Evolutionary conservation across 2,797 vertebrate genomes (phyloP), one percentile per base, ranked within the genome.

Genomic region (Poecilia velifera): DNA sequence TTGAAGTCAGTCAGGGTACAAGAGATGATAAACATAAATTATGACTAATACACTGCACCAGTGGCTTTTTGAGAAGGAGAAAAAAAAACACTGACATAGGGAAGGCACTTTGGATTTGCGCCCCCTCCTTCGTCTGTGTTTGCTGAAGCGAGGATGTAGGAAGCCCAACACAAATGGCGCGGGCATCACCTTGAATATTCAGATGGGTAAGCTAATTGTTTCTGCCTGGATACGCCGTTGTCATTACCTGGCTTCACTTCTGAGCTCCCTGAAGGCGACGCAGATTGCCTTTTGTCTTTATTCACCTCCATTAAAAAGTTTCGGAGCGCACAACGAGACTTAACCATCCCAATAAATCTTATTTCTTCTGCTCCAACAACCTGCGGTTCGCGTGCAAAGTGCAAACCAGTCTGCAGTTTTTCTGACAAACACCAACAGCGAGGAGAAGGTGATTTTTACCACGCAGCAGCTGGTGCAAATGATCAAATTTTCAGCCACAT

Each of bases 11-110:
- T 71, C 96, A 94, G 96, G 97, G 96, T 97, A 97, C 97, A 96
- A 96, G 97, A 95, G 96, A 97, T 96, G 97, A 97, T 98, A 97
- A 98, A 98, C 97, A 97, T 97, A 97, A 98, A 98, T 98, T 98
- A 97, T 96, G 97, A 97, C 97, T 98, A 98, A 98, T 98, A 98
- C 97, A 96, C 96, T 97, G 97, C 97, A 97, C 97, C 97, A 96
- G 96, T 98, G 97, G 96, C 97, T 98, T 97, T 91, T 96, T 96
- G 93, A 47, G 97, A 97, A 97, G 97, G 96, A 97, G 68, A 97
- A 97, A 97, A 97, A 97, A 97, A 76, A 98, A 97, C 96, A 97
- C 97, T 97, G 97, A 98, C 97, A 97, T 97, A 97, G 97, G 97
- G 96, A 98, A 97, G 97, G 96, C 96, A 97, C 96, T 97, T 96